A percentile compares a stretch with the other conserved stretches of the same genome.
Evolutionary conservation across 2,113 vertebrate genomes (phyloP).

Genomic region (Sigmodon hispidus): DNA sequence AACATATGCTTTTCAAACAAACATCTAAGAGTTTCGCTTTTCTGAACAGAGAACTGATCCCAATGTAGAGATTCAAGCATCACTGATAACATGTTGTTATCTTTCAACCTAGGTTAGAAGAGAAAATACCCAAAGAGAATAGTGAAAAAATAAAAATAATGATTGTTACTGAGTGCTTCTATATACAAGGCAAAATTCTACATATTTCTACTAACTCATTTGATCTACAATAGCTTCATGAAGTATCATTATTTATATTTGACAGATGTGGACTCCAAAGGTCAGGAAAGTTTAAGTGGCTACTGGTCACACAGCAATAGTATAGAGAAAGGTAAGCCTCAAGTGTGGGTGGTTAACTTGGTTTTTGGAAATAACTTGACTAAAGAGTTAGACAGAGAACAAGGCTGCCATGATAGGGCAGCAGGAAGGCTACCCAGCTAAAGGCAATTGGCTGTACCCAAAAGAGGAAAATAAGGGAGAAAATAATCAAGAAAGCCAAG

Average conservation of each 20-base stretch:
- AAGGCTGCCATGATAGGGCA: neutral
- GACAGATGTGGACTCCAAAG: neutral
- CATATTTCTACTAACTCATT: neutral
- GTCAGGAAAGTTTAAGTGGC: neutral
- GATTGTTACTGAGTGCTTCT: neutral
- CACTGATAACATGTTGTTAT: neutral
- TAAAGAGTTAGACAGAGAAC: neutral
- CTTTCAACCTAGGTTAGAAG: neutral
- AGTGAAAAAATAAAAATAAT: neutral
- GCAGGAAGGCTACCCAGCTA: neutral
- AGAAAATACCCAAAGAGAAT: neutral
- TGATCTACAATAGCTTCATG: neutral
- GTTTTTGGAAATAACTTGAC: neutral
- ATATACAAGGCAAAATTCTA: neutral
- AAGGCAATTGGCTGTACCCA: neutral
- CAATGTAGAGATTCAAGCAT: neutral
- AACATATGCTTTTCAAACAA: neutral
- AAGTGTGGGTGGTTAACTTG: neutral
- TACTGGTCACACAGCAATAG: neutral
- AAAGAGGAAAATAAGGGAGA: neutral
- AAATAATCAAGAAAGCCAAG: neutral
- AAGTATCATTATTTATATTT: neutral
- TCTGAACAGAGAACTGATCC: neutral
- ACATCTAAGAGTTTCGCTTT: neutral
- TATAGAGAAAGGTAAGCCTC: neutral